Evolutionary conservation across 2,797 vertebrate genomes (phyloP).

Genomic region (Tiaroga cobitis): DNA sequence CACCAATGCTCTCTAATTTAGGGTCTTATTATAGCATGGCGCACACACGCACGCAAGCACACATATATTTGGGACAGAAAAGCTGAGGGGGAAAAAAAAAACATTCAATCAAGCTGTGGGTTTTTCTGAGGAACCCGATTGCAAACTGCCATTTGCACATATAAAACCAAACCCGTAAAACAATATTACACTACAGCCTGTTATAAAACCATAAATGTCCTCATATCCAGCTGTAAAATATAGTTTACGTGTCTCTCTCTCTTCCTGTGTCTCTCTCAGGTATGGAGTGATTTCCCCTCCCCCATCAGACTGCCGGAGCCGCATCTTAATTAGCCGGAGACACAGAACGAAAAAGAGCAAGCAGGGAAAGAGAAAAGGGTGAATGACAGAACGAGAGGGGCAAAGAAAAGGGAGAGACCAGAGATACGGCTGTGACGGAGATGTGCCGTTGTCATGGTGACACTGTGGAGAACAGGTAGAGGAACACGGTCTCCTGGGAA

Average conservation of each 20-base stretch:
- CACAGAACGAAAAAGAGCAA: conserved; percentile 10
- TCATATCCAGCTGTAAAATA: conserved; percentile 47
- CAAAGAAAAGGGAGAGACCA: conserved; percentile 21
- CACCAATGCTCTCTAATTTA: conserved; percentile 78
- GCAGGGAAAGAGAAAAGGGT: conserved; percentile 34
- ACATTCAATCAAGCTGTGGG: conserved; percentile 15
- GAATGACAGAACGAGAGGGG: conserved; percentile 31
- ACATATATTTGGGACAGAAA: conserved; percentile 55
- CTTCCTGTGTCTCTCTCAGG: conserved; percentile 47
- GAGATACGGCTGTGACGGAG: conserved; percentile 68
- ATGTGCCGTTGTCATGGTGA: conserved; percentile 81
- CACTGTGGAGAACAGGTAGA: conserved; percentile 80
- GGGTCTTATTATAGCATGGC: conserved; percentile 69
- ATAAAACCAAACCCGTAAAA: conserved; percentile 13
- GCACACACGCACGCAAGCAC: conserved; percentile 18
- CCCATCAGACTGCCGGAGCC: conserved; percentile 56
- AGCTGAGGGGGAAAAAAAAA: conserved; percentile 15
- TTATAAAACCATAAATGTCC: conserved; percentile 37
- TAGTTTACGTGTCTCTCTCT: conserved; percentile 45
- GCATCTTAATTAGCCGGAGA: conserved; percentile 60
- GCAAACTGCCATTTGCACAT: conserved; percentile 50
- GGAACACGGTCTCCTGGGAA: conserved; percentile 73
- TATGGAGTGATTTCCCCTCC: conserved; percentile 60
- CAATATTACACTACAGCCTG: neutral
- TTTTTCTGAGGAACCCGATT: conserved; percentile 31